Evolutionary conservation across 1,140 invertebrate genomes (phyloP).

Genomic region (Muscidifurax raptorellus): DNA sequence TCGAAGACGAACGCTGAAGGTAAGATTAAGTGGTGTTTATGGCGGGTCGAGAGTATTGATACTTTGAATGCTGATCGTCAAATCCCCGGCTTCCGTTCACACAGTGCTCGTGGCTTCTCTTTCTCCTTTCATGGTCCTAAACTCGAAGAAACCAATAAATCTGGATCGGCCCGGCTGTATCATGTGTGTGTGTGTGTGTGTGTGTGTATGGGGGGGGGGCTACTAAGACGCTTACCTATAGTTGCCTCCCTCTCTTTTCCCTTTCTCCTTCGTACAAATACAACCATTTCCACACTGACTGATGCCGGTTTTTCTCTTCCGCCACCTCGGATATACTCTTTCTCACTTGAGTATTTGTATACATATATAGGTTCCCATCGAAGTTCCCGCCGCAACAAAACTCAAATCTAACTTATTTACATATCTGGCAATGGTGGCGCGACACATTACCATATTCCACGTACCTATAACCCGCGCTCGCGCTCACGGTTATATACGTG

Average conservation of each 20-base stretch:
- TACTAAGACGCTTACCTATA: conserved; percentile 71
- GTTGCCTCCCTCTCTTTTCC: conserved; percentile 53
- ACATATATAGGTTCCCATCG: conserved; percentile 69
- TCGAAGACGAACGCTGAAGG: not conserved
- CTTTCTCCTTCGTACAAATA: not conserved
- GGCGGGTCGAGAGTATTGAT: conserved; percentile 20
- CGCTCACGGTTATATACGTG: conserved; percentile 59
- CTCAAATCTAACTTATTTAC: conserved; percentile 75
- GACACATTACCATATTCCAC: conserved; percentile 71
- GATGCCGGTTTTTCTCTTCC: conserved; percentile 25
- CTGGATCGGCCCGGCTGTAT: conserved; percentile 66
- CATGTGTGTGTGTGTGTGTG: too few relatives aligned
- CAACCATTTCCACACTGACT: not conserved
- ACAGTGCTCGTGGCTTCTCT: conserved; percentile 56
- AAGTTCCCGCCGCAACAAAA: conserved; percentile 69
- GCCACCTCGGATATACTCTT: not conserved
- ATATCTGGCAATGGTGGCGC: conserved; percentile 71
- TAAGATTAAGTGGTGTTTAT: not conserved
- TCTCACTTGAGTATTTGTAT: conserved; percentile 34
- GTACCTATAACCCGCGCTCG: conserved; percentile 54
- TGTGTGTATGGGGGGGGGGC: too few relatives aligned
- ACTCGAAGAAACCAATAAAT: conserved; percentile 70
- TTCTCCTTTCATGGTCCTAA: conserved; percentile 52
- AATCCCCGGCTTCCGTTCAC: conserved; percentile 72
- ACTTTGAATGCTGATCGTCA: conserved; percentile 56